phyloP scores from a whole-genome alignment of 2,888 invertebrate species.

The Ophraella communa region DNA sequence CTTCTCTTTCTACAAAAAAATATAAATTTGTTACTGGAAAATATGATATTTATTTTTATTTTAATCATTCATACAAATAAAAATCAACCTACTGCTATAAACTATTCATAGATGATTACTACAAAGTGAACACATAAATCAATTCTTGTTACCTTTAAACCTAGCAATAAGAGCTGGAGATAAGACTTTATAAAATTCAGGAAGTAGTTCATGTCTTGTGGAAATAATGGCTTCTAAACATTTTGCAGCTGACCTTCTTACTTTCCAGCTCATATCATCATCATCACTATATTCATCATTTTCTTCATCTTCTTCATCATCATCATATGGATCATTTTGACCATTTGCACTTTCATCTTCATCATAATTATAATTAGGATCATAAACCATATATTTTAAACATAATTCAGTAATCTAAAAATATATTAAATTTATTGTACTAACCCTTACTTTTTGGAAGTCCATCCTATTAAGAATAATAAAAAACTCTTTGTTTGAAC shows the following conservation, averaged over 20 bases:
- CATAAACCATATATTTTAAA: constrained; percentile 90
- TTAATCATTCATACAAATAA: too few relatives aligned
- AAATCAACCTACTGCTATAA: too few relatives aligned
- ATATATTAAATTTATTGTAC: too few relatives aligned
- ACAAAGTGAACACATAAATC: too few relatives aligned
- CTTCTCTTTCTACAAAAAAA: constrained; percentile 83
- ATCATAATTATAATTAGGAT: constrained; percentile 99
- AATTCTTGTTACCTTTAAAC: constrained; percentile 78
- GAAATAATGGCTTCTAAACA: constrained; percentile 94
- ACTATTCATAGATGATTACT: too few relatives aligned
- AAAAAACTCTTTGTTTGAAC: too few relatives aligned
- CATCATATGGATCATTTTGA: constrained; percentile 71
- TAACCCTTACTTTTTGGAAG: too few relatives aligned
- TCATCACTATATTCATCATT: constrained; percentile 98
- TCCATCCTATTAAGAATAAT: too few relatives aligned
- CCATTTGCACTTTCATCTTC: constrained; percentile 80
- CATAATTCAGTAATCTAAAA: constrained; percentile 83
- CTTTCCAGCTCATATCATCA: constrained; percentile 99
- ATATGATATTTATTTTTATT: too few relatives aligned
- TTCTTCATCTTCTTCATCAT: constrained; percentile 75
- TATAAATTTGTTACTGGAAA: too few relatives aligned
- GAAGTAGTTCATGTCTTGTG: constrained; percentile 88
- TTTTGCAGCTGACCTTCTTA: constrained; percentile 94
- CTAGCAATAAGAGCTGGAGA: constrained; percentile 91
- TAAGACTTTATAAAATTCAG: constrained; percentile 86